phyloP scores from a whole-genome alignment of 2,797 vertebrate species.

The Gila robusta region DNA sequence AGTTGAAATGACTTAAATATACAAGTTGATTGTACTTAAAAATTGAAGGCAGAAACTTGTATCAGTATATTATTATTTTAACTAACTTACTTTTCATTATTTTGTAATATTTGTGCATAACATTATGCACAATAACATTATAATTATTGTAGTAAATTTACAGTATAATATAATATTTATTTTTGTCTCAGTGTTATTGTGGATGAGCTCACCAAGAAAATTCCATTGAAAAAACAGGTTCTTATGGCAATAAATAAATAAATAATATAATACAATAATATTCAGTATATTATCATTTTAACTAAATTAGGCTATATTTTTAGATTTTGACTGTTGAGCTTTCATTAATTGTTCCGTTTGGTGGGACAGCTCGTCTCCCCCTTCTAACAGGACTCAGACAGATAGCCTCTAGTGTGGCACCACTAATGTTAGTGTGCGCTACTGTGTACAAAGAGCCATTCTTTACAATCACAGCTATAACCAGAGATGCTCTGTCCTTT shows the following conservation, averaged over 20 bases:
- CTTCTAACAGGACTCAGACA: conserved; percentile 49
- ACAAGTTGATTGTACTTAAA: no score
- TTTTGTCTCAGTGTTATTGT: no score
- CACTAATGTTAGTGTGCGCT: conserved; percentile 56
- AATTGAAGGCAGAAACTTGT: no score
- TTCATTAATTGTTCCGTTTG: not conserved
- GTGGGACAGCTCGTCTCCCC: not conserved
- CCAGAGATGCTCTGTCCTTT: conserved; percentile 47
- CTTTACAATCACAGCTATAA: conserved; percentile 52
- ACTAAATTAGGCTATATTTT: not conserved
- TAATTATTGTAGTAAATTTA: not conserved
- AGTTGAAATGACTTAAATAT: no score
- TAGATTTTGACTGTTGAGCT: not conserved
- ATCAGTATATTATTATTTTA: not conserved
- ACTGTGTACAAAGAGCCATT: conserved; percentile 57
- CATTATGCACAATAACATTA: not conserved
- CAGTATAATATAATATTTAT: not conserved
- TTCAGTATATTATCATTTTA: not conserved
- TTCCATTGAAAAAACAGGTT: no score
- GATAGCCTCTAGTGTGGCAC: conserved; percentile 58
- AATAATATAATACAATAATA: not conserved
- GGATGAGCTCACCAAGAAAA: no score
- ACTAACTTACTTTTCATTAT: not conserved
- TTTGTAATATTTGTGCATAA: not conserved
- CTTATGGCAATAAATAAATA: no score